Base-by-base conservation (phyloP, 2,113 vertebrate genomes). In the Ondatra zibethicus region DNA sequence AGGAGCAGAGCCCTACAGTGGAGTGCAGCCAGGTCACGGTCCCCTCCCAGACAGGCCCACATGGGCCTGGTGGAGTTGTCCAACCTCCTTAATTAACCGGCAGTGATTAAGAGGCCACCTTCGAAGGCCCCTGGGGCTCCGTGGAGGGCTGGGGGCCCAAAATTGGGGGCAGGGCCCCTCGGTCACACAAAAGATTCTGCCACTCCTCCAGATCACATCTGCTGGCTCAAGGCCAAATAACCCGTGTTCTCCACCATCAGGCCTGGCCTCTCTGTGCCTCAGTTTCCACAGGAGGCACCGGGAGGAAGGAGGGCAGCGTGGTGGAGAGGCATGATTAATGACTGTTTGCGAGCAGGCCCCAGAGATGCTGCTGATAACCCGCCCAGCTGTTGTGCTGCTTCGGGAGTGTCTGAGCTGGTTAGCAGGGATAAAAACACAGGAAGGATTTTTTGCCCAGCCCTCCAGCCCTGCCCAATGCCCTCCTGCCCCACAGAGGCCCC, bases 61-160 rank as follows among this genome's bases (percentile, higher is more conserved):
- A 13, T 76, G 92, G 52, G 68, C 90, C 96, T 90, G 4, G 6
- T 36, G 13, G 58, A 68, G 78, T 21, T 76, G 77, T 76, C 94
- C 47, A 87, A 85, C 95, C 96, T 96, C 93, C 97, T 96, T 97
- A 97, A 98, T 98, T 98, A 98, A 92, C 97, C 14, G 6, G 91
- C 86, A 76, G 50, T 96, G 95, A 97, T 97, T 97, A 97, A 96
- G 93, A 98, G 96, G 96, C 97, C 98, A 97, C 96, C 96, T 94
- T 95, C 95, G 86, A 95, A 97, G 95, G 96, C 88, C 97, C 97
- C 75, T 0, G 3, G 95, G 97, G 98, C 95, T 97, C 78, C 50
- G 0, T 23, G 70, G 76, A 72, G 76, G 93, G 65, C 91, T 93
- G 70, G 80, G 91, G 97, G 93, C 92, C 55, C 13, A 27, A 82